Base-by-base conservation (phyloP, 2,888 invertebrate genomes). In the Xestoiulus laeticollis region DNA sequence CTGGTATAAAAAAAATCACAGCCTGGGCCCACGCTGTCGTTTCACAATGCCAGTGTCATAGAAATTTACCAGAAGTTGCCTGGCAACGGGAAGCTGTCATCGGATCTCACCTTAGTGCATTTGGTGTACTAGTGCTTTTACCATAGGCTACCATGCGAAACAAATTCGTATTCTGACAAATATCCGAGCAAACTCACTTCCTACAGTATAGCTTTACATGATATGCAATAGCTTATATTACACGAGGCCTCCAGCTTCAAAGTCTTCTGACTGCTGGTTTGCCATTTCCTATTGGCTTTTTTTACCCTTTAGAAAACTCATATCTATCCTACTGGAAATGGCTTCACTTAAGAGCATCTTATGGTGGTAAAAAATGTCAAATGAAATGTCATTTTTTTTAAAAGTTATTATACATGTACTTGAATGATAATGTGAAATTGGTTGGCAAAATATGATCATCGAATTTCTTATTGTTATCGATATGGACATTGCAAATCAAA, bases 51-150 rank as follows among this genome's bases (percentile, higher is more conserved):
- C 22, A 8, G 59, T 59, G 59, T 59, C 59, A 59, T 59, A 59
- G 59, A 59, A 59, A 59, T n/a, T 59, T 59, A 59, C 6, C 59
- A 22, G n/a, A 22, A 59, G 59, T 59, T 59, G 59, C 59, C 22
- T 22, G 22, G 59, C 59, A 59, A 59, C 59, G n/a, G 59, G 59
- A 59, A 59, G 59, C 59, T 59, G 59, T 59, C 59, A 59, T 59
- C 59, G 59, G 59, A 59, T 59, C 59, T 59, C 59, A 59, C 59
- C 59, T 59, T 59, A 59, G 59, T 59, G 59, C 59, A 59, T 59
- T 59, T 59, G 22, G n/a, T 22, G n/a, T 59, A 59, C 16, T n/a
- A 5, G 59, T 5, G n/a, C 59, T 16, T 59, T 59, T 59, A 59
- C 59, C 59, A 59, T 59, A 59, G 59, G 59, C 59, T 22, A 59